Base-by-base conservation (phyloP, 2,113 vertebrate genomes). In the Dasyurus viverrinus region DNA sequence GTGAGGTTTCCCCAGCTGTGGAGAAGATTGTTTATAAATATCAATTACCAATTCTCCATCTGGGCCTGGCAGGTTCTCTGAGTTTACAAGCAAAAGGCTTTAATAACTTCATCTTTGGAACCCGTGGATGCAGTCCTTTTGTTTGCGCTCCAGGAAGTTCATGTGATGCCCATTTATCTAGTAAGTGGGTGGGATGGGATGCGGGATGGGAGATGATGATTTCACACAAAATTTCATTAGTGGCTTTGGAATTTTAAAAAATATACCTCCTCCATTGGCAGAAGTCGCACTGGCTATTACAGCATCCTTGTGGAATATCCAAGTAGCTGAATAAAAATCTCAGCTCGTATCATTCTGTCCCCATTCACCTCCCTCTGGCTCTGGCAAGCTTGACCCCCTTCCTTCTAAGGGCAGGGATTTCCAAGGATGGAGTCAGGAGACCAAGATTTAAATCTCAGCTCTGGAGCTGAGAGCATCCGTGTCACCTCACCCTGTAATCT, bases 141-240 rank as follows among this genome's bases (percentile, higher is more conserved):
- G 93, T 95, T 97, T 94, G 93, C 89, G 93, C 92, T 96, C 91
- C 23, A n/a, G 95, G 89, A 97, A 98, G 96, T 91, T 95, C 91
- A 89, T 46, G 26, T 54, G 94, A 94, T 10, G 14, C 30, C 19
- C 25, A 16, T 95, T 95, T 96, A 95, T 93, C 76, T 91, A 96
- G 94, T 90, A 92, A 95, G 93, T 97, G 93, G 89, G 89, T 95
- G 93, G 93, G 92, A 84, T 92, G 68, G 42, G 42, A 89, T 92
- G 26, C 92, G 36, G 76, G 55, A 89, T 94, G n/a, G 92, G 90
- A 97, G 95, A 93, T 54, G 50, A 90, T 54, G 27, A 90, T 97
- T 95, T 95, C 93, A 96, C 91, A 92, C 57, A 26, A 95, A 94
- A 95, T 90, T 92, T 89, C 95, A 91, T 97, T 95, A 95, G 90